These are phyloP conservation scores for Barnardius zonarius DNA, from an alignment of 2,113 vertebrate species.

Conservation along the genomic window DNA sequence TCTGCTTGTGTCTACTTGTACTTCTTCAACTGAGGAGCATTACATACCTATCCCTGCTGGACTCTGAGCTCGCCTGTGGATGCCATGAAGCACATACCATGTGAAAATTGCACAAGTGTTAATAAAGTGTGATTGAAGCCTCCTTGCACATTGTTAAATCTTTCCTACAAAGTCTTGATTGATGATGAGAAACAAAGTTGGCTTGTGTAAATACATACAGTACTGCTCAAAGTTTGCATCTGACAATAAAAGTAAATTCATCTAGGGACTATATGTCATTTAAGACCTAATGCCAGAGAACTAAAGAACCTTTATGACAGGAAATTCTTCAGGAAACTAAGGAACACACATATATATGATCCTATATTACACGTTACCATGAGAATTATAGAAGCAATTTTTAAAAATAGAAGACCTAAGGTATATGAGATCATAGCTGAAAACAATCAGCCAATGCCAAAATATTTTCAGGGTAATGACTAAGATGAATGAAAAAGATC, in stretches of 20 bases:
- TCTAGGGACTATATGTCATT: background rate
- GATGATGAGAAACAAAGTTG: background rate
- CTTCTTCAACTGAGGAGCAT: background rate
- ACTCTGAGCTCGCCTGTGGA: background rate
- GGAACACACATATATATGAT: background rate
- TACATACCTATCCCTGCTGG: background rate
- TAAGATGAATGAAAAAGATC: background rate
- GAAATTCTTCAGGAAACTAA: background rate
- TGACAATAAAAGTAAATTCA: conserved; percentile 2
- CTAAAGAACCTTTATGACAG: background rate
- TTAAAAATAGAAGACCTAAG: background rate
- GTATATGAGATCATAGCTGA: background rate
- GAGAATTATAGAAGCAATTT: background rate
- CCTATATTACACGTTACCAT: background rate
- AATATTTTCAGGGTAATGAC: background rate
- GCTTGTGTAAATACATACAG: background rate
- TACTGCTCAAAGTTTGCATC: background rate
- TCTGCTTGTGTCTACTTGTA: background rate
- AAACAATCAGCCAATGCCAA: background rate
- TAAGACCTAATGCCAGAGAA: background rate
- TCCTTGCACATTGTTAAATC: background rate
- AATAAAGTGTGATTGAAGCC: background rate
- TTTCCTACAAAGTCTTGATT: background rate
- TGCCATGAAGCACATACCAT: background rate
- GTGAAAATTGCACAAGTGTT: background rate